Evolutionary conservation across 2,797 vertebrate genomes (phyloP).

Genomic region (Gobionotothen gibberifrons): DNA sequence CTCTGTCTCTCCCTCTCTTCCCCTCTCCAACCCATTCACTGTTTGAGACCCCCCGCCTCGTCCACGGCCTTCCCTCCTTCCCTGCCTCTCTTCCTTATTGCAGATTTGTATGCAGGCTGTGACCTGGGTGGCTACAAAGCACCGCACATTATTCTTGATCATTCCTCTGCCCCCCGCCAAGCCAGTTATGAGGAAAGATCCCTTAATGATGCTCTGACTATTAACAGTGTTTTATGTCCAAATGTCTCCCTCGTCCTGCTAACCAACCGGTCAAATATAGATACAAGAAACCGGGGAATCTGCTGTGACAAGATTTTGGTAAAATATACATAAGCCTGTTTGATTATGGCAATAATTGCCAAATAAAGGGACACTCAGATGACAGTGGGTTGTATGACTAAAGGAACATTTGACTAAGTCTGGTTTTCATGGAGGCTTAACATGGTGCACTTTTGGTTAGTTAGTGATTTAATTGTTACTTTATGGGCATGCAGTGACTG

Average conservation of each 20-base stretch:
- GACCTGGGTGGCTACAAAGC: conserved; percentile 94
- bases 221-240: conserved; percentile 96
- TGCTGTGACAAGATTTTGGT: conserved; percentile 72
- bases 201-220: conserved; percentile 95
- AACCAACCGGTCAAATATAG: conserved; percentile 87
- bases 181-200: conserved; percentile 96
- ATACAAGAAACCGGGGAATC: conserved; percentile 71
- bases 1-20: conserved; percentile 61
- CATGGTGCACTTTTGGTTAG: background rate
- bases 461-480: background rate
- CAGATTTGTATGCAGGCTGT: conserved; percentile 97
- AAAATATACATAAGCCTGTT: conserved; percentile 68
- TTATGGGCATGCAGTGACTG: background rate
- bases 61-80: conserved; percentile 65
- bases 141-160: conserved; percentile 96
- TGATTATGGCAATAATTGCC: conserved; percentile 65
- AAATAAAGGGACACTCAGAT: conserved; percentile 35
- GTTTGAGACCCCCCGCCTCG: conserved; percentile 65
- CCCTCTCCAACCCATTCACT: conserved; percentile 70
- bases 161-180: conserved; percentile 93
- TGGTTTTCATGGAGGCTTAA: conserved; percentile 11
- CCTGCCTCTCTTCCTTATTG: conserved; percentile 82
- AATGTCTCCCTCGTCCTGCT: conserved; percentile 88
- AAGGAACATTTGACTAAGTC: conserved; percentile 4
- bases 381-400: conserved; percentile 16